Conservation (phyloP, 2,113 vertebrate species). For the Corythornis vintsioides region DNA sequence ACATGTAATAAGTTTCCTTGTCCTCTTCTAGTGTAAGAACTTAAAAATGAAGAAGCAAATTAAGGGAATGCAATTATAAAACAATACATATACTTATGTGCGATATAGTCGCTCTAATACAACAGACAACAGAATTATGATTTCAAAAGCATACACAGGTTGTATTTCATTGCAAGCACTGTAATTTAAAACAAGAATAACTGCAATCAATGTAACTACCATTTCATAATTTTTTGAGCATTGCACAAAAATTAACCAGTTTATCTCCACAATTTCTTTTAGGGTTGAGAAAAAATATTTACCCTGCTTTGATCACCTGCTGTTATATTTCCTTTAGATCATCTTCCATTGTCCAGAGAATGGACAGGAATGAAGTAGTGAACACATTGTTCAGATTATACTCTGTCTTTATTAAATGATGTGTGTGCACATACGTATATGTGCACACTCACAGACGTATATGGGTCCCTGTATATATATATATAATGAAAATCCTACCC, state of each 20-base stretch:
- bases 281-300: not conserved
- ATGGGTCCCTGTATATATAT: not conserved
- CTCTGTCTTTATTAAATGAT: not conserved
- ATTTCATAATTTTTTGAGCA: not conserved
- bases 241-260: not conserved
- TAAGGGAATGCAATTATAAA: not conserved
- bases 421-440: too few species aligned
- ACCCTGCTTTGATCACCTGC: not conserved
- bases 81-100: not conserved
- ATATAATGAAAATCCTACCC: not conserved
- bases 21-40: not conserved
- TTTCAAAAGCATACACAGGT: not conserved
- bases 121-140: not conserved
- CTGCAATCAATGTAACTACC: not conserved
- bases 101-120: not conserved
- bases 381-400: not conserved
- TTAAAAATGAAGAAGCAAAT: not conserved
- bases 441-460: too few species aligned
- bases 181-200: not conserved
- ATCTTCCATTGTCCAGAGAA: not conserved
- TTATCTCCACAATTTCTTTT: not conserved
- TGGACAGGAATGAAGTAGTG: not conserved
- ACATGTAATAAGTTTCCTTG: not conserved
- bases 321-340: not conserved
- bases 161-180: conserved; percentile 34